Evolutionary conservation across 2,888 invertebrate species (phyloP).

Genomic region (Morpho deidamia): DNA sequence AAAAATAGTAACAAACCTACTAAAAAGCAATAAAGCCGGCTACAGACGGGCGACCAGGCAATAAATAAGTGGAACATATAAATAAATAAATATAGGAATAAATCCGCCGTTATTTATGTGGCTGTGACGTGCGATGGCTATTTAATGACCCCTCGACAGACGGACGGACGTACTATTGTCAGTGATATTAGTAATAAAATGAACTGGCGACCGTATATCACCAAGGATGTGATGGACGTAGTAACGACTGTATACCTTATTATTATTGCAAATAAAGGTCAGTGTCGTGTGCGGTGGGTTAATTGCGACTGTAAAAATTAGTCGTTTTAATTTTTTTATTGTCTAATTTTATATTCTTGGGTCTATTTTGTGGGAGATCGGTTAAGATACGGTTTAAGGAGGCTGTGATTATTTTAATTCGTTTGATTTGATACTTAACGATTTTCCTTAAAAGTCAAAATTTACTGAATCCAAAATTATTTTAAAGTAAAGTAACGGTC

Average conservation of each 20-base stretch:
- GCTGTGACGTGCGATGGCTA: conserved; percentile 44
- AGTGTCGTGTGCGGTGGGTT: background rate
- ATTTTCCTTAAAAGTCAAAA: too few relatives aligned
- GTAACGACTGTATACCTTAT: background rate
- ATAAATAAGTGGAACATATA: conserved; percentile 41
- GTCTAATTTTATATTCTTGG: conserved; percentile 16
- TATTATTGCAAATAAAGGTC: background rate
- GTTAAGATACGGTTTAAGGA: conserved; percentile 7
- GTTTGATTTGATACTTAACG: background rate
- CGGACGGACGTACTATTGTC: conserved; percentile 46
- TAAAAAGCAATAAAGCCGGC: conserved; percentile 30
- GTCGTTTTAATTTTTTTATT: conserved; percentile 21
- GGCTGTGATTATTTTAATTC: conserved; percentile 4
- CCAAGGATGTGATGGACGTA: background rate
- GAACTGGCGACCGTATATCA: conserved; percentile 12
- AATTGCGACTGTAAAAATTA: conserved; percentile 20
- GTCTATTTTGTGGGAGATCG: conserved; percentile 6
- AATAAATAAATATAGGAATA: conserved; percentile 54
- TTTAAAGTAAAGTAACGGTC: too few relatives aligned
- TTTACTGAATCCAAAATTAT: too few relatives aligned
- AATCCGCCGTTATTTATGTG: conserved; percentile 60
- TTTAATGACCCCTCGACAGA: conserved; percentile 54
- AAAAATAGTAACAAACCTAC: conserved; percentile 7
- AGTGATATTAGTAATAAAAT: conserved; percentile 34
- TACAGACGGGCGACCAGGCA: conserved; percentile 28